phyloP scores from a whole-genome alignment of 2,888 invertebrate genomes.

The Drosophila hamatofila region DNA sequence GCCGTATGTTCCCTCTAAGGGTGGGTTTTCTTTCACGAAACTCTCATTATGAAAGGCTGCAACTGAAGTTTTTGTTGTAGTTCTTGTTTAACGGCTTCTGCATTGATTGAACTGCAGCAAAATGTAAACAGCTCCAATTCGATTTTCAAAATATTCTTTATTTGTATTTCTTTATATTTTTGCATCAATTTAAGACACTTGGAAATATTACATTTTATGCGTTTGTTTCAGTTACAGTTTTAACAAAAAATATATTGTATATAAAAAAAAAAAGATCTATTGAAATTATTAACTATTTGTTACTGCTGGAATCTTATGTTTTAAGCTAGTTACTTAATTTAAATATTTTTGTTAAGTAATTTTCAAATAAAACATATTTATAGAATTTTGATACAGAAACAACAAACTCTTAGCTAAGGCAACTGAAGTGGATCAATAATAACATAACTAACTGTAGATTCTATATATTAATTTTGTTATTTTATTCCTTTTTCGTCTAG shows the following conservation, averaged over 20 bases:
- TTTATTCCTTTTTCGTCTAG: not conserved
- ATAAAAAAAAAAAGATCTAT: not conserved
- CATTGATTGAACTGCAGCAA: constrained; percentile 35
- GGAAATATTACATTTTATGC: constrained; percentile 28
- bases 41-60: constrained; percentile 16
- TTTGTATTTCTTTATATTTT: constrained; percentile 1
- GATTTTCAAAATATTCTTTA: constrained; percentile 27
- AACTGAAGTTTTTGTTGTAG: constrained; percentile 11
- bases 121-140: constrained; percentile 37
- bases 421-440: constrained; percentile 2
- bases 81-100: constrained; percentile 14
- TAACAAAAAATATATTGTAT: constrained; percentile 18
- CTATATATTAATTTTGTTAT: not conserved
- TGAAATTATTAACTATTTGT: constrained; percentile 6
- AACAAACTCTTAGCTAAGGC: constrained; percentile 8
- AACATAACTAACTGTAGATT: not conserved
- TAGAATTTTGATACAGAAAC: not conserved
- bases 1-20: constrained; percentile 25
- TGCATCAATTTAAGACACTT: constrained; percentile 38
- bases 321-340: constrained; percentile 9
- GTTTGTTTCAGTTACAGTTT: constrained; percentile 13
- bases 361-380: not conserved
- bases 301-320: constrained; percentile 11
- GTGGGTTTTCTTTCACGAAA: constrained; percentile 29
- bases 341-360: not conserved